Percentiles rank a stretch among this genome's conserved stretches.
These are phyloP conservation scores for Agapostemon virescens DNA, from an alignment of 2,888 invertebrate species.

Conservation along the genomic window DNA sequence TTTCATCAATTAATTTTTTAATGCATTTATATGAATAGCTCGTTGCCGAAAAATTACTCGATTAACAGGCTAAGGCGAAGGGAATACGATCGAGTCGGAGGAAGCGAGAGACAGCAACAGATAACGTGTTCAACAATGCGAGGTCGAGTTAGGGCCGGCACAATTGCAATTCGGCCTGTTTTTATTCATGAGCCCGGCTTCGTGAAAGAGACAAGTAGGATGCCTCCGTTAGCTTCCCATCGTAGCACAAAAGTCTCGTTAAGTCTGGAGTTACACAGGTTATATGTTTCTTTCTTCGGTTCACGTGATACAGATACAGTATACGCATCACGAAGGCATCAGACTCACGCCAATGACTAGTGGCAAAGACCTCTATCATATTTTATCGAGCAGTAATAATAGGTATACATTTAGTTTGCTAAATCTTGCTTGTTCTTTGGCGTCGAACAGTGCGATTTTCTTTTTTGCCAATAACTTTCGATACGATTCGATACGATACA, in stretches of 20 bases:
- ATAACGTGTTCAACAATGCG: conserved; percentile 4
- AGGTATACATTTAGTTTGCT: background rate
- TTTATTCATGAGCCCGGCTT: conserved; percentile 53
- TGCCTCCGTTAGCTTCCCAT: conserved; percentile 55
- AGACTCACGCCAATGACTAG: conserved; percentile 13
- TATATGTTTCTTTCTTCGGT: conserved; percentile 57
- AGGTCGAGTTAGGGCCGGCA: conserved; percentile 32
- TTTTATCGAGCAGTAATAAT: conserved; percentile 24
- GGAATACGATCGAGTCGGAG: background rate
- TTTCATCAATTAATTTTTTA: background rate
- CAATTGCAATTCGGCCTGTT: conserved; percentile 52
- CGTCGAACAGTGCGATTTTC: background rate
- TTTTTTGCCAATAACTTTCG: background rate
- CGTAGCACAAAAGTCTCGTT: conserved; percentile 64
- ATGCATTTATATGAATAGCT: background rate
- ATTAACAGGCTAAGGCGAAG: background rate
- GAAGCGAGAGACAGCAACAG: background rate
- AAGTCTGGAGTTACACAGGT: conserved; percentile 52
- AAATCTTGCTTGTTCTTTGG: background rate
- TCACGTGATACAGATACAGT: conserved; percentile 44
- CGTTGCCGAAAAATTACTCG: background rate
- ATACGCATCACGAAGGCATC: conserved; percentile 16
- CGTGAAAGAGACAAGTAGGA: conserved; percentile 57
- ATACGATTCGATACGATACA: background rate
- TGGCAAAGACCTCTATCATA: conserved; percentile 49